A percentile compares a stretch with the other conserved stretches of the same genome.
These are phyloP conservation scores for Drosophila nr. perissopoda DNA, from an alignment of 2,888 invertebrate genomes.

Conservation along the genomic window DNA sequence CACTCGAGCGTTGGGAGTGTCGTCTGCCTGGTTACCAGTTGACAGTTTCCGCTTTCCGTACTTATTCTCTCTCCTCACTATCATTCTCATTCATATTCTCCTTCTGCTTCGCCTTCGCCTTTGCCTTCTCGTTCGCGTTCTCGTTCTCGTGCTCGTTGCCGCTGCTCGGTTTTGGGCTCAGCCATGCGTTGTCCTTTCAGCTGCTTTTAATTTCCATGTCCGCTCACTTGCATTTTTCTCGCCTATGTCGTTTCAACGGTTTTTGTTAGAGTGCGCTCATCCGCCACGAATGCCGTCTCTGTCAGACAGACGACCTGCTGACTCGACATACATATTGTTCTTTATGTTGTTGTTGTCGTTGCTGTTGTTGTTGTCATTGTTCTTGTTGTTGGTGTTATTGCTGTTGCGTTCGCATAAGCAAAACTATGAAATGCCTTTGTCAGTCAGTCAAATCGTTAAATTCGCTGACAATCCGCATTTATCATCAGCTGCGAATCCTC, in stretches of 20 bases:
- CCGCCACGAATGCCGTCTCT: constrained; percentile 47
- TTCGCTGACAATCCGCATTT: constrained; percentile 73
- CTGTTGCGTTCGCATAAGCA: constrained; percentile 59
- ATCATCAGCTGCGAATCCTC: constrained; percentile 55
- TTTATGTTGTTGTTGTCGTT: constrained; percentile 28
- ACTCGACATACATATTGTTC: constrained; percentile 22
- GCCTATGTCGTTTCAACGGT: constrained; percentile 56
- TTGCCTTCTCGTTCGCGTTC: not conserved
- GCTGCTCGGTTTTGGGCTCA: constrained; percentile 26
- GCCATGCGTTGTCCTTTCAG: constrained; percentile 61
- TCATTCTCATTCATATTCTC: not conserved
- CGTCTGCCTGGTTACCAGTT: constrained; percentile 16
- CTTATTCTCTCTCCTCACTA: not conserved
- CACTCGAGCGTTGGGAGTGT: constrained; percentile 19
- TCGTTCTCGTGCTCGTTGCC: not conserved
- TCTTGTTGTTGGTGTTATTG: constrained; percentile 37
- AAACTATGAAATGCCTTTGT: constrained; percentile 79
- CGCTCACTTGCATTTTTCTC: constrained; percentile 65
- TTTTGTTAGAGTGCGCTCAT: constrained; percentile 66
- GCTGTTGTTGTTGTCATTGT: constrained; percentile 29
- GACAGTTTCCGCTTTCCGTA: constrained; percentile 4
- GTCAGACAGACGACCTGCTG: constrained; percentile 10
- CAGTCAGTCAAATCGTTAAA: constrained; percentile 76
- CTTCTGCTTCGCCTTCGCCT: not conserved
- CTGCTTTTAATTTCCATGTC: constrained; percentile 61